These are phyloP conservation scores for Limosa lapponica DNA, from an alignment of 2,797 vertebrate genomes.

Conservation along the genomic window DNA sequence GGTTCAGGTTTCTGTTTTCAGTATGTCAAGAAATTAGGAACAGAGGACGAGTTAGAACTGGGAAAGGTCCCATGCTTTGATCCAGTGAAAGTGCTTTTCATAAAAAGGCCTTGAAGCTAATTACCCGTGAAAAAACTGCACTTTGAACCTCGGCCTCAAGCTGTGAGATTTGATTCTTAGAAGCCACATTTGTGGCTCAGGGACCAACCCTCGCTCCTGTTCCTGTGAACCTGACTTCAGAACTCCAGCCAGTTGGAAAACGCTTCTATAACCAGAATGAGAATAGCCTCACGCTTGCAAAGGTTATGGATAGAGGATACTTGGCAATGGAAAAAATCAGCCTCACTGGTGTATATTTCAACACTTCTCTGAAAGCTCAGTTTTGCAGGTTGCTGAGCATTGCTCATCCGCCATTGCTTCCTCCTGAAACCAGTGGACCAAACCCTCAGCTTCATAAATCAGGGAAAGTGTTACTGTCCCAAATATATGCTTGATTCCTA, in stretches of 20 bases:
- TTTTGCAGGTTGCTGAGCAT: neutral
- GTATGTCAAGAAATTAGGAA: neutral
- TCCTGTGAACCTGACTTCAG: conserved; percentile 28
- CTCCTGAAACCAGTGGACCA: neutral
- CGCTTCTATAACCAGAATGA: conserved; percentile 10
- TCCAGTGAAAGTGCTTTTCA: neutral
- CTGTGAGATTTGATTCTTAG: conserved; percentile 10
- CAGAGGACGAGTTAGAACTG: neutral
- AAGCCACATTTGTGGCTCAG: neutral
- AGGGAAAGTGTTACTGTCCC: neutral
- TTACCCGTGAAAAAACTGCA: neutral
- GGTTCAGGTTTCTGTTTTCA: neutral
- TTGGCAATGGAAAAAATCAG: conserved; percentile 14
- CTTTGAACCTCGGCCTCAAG: neutral
- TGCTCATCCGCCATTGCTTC: neutral
- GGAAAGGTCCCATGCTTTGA: neutral
- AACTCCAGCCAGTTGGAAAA: conserved; percentile 21
- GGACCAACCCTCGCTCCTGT: neutral
- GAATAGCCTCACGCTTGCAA: conserved; percentile 18
- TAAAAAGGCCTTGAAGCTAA: neutral
- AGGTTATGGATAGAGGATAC: neutral
- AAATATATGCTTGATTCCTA: neutral
- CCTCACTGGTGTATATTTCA: neutral
- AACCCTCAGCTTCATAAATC: neutral
- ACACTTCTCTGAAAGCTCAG: neutral